Evolutionary conservation across 2,888 invertebrate genomes (phyloP).

Genomic region (Brachyptera risi): DNA sequence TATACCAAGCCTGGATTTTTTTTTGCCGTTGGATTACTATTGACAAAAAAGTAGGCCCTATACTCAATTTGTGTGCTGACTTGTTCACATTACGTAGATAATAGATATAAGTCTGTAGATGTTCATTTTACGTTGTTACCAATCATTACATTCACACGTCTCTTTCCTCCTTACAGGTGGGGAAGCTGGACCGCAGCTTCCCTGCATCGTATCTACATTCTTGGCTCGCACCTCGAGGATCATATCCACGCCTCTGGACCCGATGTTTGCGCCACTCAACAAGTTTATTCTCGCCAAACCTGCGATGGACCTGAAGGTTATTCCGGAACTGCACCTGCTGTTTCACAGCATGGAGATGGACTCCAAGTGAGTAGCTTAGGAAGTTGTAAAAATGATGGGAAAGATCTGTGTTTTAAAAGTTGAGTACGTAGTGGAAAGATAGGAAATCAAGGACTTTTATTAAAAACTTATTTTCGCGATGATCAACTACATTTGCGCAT

Average conservation of each 20-base stretch:
- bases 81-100: too few species aligned
- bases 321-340: slow-evolving; percentile 85
- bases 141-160: too few species aligned
- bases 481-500: too few species aligned
- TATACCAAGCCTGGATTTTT: too few species aligned
- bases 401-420: background rate
- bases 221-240: slow-evolving; percentile 66
- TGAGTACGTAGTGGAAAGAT: slow-evolving; percentile 1
- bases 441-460: background rate
- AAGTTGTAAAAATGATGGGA: background rate
- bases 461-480: too few species aligned
- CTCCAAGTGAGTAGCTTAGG: slow-evolving; percentile 19
- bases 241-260: slow-evolving; percentile 68
- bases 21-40: too few species aligned
- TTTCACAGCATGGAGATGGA: slow-evolving; percentile 75
- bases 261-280: slow-evolving; percentile 73
- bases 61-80: too few species aligned
- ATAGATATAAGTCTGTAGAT: too few species aligned
- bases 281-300: slow-evolving; percentile 75
- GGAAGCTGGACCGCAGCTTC: slow-evolving; percentile 47
- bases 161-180: too few species aligned
- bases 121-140: too few species aligned
- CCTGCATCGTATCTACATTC: slow-evolving; percentile 62
- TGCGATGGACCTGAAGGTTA: slow-evolving; percentile 65
- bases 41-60: too few species aligned